These are phyloP conservation scores for Congeria kusceri DNA, from an alignment of 2,888 invertebrate species.

Conservation along the genomic window DNA sequence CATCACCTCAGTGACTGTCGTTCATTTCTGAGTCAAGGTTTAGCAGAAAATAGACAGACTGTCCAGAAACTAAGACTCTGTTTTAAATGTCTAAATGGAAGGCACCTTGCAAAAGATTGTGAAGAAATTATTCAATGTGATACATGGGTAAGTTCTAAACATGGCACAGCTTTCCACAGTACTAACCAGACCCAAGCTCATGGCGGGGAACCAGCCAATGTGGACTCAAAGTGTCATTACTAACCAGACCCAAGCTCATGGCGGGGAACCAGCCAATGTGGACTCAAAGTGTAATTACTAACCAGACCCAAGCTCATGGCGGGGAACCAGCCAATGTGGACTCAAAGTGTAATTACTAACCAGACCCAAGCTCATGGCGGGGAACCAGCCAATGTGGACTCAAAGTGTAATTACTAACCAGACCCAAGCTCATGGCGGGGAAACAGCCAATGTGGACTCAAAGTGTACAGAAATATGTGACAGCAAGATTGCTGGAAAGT, in stretches of 20 bases:
- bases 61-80: not conserved
- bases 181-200: not conserved
- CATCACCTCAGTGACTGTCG: not conserved
- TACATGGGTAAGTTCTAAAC: not conserved
- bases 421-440: not conserved
- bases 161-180: not conserved
- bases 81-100: not conserved
- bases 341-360: no score
- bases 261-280: no score
- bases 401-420: no score
- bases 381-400: no score
- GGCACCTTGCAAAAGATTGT: not conserved
- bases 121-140: not conserved
- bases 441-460: not conserved
- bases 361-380: no score
- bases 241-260: no score
- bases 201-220: no score
- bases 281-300: no score
- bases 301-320: no score
- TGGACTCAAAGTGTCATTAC: no score
- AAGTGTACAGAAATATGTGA: not conserved
- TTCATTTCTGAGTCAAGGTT: not conserved
- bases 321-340: no score
- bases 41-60: not conserved
- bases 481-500: not conserved